Base-by-base conservation (phyloP, 2,888 invertebrate species). In the Loripinus fragilis region DNA sequence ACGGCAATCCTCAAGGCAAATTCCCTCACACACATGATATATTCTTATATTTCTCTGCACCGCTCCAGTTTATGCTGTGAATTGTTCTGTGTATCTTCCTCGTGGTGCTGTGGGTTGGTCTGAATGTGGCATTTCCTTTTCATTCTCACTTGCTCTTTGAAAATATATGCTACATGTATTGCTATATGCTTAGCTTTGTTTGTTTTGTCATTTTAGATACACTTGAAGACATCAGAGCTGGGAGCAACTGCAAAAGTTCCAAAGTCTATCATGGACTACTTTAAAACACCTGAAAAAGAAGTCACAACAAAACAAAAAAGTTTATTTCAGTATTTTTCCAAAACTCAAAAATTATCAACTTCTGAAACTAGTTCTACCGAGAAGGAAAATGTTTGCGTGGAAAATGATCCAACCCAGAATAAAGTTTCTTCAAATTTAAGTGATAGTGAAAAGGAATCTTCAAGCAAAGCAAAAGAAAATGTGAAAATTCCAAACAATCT, bases 211-310 rank as follows among this genome's bases (percentile, higher is more conserved):
- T 52, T 52, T 23, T 10, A 60, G 60, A 33, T 60, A 33, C 33
- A 5, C 2, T 33, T 33, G 60, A 60, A 60, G n/a, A 8, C 33
- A 15, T 20, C 33, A 33, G 60, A 60, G 3, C 25, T 60, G 7
- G 33, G 17, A 10, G 60, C 30, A 7, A 30, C 28, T 30, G 12
- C 28, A 10, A 78, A 82, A 55, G 25, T 33, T 33, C 33, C 60
- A 33, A 82, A 80, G 45, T 85, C 83, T 8, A 88, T 88, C 35
- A 48, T 86, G 23, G 87, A 86, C 64, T 87, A 86, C 75, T 88
- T 88, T 60, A 86, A 81, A 77, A 85, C 86, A 38, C 86, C 88
- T 50, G 81, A 78, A 38, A 86, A 86, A 74, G 60, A 74, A 48
- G 65, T 71, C 35, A 35, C 65, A 35, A 70, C 71, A 3, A 87